Conservation (phyloP, 2,888 invertebrate genomes). For the Standfussiana lucernea region DNA sequence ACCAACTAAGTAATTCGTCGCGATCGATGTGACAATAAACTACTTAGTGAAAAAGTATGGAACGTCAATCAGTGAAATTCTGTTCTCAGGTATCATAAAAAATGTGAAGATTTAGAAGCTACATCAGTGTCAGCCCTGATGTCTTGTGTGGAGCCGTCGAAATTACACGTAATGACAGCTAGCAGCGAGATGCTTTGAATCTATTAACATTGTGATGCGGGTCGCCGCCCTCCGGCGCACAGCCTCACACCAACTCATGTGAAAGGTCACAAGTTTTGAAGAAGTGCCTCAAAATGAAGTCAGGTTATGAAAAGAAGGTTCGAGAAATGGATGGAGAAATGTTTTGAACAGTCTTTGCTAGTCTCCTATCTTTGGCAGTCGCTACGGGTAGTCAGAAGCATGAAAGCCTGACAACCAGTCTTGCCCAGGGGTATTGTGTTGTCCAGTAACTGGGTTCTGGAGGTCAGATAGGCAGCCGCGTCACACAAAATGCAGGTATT, state of each 20-base stretch:
- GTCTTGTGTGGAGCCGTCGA: constrained; percentile 55
- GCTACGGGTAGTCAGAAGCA: neutral
- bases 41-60: neutral
- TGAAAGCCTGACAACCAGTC: neutral
- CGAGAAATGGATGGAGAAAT: neutral
- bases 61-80: neutral
- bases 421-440: neutral
- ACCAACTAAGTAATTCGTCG: neutral
- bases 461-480: neutral
- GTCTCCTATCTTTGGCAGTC: neutral
- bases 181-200: constrained; percentile 67
- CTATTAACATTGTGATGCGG: constrained; percentile 69
- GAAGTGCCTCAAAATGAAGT: neutral
- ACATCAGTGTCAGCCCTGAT: constrained; percentile 48
- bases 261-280: constrained; percentile 27
- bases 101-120: neutral
- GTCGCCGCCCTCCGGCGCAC: constrained; percentile 59
- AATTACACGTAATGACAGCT: constrained; percentile 72
- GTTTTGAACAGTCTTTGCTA: neutral
- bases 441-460: neutral
- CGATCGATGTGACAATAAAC: neutral
- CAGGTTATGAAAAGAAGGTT: neutral
- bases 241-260: constrained; percentile 10
- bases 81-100: neutral
- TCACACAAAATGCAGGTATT: neutral